phyloP scores from a whole-genome alignment of 2,888 invertebrate genomes.

The Eupeodes latifasciatus region DNA sequence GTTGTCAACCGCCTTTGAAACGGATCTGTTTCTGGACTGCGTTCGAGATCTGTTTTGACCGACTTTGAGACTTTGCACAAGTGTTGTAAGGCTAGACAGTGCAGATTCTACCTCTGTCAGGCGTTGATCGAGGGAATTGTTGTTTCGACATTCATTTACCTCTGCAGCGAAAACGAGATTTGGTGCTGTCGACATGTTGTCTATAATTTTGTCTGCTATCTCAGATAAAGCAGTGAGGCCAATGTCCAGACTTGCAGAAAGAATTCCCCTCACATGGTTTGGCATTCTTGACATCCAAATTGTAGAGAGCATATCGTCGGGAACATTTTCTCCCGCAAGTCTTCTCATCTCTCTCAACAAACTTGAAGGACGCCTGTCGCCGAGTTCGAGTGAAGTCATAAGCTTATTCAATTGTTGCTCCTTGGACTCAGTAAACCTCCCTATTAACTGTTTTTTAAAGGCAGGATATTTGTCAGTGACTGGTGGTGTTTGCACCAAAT shows the following conservation, averaged over 20 bases:
- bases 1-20: conserved; percentile 13
- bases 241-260: conserved; percentile 1
- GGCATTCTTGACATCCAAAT: conserved; percentile 19
- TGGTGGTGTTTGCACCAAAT: conserved; percentile 4
- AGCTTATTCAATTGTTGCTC: no score
- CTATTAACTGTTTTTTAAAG: no score
- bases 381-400: no score
- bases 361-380: no score
- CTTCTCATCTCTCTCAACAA: no score
- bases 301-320: conserved; percentile 17
- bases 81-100: conserved; percentile 5
- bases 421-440: no score
- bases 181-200: conserved; percentile 29
- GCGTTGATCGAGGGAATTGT: conserved; percentile 13
- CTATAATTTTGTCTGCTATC: conserved; percentile 23
- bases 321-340: conserved; percentile 17
- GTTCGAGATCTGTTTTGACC: conserved; percentile 8
- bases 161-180: conserved; percentile 10
- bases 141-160: neutral
- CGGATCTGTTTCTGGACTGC: conserved; percentile 18
- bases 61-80: conserved; percentile 16
- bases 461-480: neutral
- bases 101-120: conserved; percentile 25
- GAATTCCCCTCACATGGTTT: no score
- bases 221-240: conserved; percentile 11